These are phyloP conservation scores for Gibbula magus DNA, from an alignment of 2,888 invertebrate genomes.

Conservation along the genomic window DNA sequence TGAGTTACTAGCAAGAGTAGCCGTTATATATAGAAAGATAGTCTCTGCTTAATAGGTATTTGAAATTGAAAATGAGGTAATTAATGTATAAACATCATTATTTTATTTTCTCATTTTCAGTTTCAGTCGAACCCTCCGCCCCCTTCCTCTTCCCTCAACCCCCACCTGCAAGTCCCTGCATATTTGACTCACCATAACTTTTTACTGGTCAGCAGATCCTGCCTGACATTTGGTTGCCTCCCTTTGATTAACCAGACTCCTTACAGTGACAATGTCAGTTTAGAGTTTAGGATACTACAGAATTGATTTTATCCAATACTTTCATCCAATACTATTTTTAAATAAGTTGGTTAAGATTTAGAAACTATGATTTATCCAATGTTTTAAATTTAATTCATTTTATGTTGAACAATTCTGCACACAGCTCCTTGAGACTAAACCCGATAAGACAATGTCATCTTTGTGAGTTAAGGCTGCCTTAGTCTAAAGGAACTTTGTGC, in stretches of 20 bases:
- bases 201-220: background rate
- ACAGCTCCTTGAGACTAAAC: no score
- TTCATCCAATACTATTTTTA: no score
- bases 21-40: no score
- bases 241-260: background rate
- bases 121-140: background rate
- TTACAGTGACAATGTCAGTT: background rate
- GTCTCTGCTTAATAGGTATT: background rate
- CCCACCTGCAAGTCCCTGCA: background rate
- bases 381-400: no score
- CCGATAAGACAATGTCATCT: no score
- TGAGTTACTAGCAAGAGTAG: no score
- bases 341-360: no score
- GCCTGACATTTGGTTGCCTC: conserved; percentile 3
- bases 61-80: conserved; percentile 5
- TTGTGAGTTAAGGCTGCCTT: no score
- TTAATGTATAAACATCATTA: background rate
- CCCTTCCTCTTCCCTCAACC: background rate
- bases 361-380: no score
- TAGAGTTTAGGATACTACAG: background rate
- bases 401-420: no score
- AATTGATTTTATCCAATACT: no score
- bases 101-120: background rate
- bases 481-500: no score
- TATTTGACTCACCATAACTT: conserved; percentile 1